Base-by-base conservation (phyloP, 2,113 vertebrate species). In the Phrynocephalus versicolor region DNA sequence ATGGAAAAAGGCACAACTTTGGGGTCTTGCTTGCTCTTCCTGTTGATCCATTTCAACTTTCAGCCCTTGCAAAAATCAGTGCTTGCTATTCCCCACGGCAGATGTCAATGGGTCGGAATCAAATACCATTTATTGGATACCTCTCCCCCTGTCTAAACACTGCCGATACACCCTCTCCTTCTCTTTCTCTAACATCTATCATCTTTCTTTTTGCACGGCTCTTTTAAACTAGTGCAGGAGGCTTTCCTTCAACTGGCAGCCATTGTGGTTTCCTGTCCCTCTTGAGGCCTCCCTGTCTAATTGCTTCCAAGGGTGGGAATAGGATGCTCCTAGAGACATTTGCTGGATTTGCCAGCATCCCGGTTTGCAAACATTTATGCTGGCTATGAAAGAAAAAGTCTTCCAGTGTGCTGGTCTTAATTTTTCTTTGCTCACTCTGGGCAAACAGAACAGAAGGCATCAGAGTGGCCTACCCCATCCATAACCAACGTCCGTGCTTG, bases 301-400 rank as follows among this genome's bases (percentile, higher is more conserved):
- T 35, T 62, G 37, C 37, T 79, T 85, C 77, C 84, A 85, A 80
- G 84, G 76, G 67, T 80, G 55, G 77, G 84, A 76, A 72, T 80
- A 51, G 57, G 84, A 73, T 72, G 84, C 77, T 80, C 67, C 77
- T 39, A 37, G 77, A 85, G 37, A 80, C 39, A 15, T 41, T 62
- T 35, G 45, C 76, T 73, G 77, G 77, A 45, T 80, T 80, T 72
- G 69, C 67, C 35, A 51, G 45, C 45, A 14, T 72, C 30, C 27
- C 1, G 5, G 76, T 80, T 85, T 85, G 77, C 84, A 85, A 85
- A 85, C 84, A 80, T 85, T 85, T 85, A 85, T 73, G 13, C 84
- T 85, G 84, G 84, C 84, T 60, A 51, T 79, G 84, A 64, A 80
- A 73, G 77, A 73, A 73, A 62, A 85, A 41, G 37, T 72, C 65